A percentile compares a stretch with the other conserved stretches of the same genome.
These are phyloP conservation scores for Caenorhabditis remanei DNA, from an alignment of 1,140 invertebrate genomes.

Conservation along the genomic window DNA sequence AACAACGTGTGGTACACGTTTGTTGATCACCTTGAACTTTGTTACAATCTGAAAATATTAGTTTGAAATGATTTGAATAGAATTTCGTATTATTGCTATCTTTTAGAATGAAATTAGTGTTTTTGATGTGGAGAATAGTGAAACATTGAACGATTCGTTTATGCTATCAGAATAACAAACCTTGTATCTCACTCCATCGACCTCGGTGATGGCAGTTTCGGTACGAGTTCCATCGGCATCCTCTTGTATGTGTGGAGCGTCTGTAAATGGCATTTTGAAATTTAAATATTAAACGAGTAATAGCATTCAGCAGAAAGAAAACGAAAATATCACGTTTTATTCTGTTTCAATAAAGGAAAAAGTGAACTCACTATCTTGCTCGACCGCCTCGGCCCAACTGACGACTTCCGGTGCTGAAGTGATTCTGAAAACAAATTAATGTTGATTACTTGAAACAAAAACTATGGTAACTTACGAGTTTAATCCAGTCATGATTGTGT, in stretches of 20 bases:
- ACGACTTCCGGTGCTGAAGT: slow-evolving; percentile 58
- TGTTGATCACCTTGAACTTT: slow-evolving; percentile 91
- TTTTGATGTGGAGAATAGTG: no score
- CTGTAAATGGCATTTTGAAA: slow-evolving; percentile 9
- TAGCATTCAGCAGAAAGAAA: no score
- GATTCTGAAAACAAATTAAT: slow-evolving; percentile 29
- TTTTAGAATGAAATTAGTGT: no score
- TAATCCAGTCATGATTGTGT: slow-evolving; percentile 32
- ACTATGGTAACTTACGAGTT: slow-evolving; percentile 36
- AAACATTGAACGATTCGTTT: no score
- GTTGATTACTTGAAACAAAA: not conserved
- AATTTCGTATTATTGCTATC: not conserved
- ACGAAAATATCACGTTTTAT: no score
- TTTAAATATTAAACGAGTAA: not conserved
- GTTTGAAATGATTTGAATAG: not conserved
- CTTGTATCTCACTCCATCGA: slow-evolving; percentile 89
- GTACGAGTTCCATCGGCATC: slow-evolving; percentile 90
- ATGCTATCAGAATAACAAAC: slow-evolving; percentile 79
- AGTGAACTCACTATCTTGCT: slow-evolving; percentile 63
- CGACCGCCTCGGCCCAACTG: slow-evolving; percentile 68
- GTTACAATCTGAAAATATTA: slow-evolving; percentile 79
- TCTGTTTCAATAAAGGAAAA: no score
- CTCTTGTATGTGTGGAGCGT: slow-evolving; percentile 81
- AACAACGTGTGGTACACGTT: slow-evolving; percentile 91
- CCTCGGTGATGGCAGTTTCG: slow-evolving; percentile 91